Percentiles rank a stretch among this genome's conserved stretches.
These are phyloP conservation scores for Macaria notata DNA, from an alignment of 2,888 invertebrate species.

Conservation along the genomic window DNA sequence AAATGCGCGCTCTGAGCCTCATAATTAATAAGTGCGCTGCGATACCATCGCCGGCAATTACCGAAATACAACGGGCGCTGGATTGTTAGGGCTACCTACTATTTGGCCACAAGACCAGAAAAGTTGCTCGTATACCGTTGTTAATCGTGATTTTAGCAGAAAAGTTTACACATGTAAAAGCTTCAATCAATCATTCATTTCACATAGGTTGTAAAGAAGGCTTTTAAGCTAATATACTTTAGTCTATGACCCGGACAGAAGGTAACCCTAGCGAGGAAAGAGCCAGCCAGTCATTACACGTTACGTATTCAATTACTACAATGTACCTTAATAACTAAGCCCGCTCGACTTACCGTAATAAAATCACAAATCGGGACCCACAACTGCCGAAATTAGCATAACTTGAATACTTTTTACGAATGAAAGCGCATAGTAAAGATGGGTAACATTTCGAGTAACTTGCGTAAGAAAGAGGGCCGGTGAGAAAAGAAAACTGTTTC, in stretches of 20 bases:
- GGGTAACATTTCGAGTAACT: conserved; percentile 14
- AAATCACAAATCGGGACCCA: conserved; percentile 31
- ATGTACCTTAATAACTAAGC: conserved; percentile 46
- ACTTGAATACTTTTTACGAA: conserved; percentile 26
- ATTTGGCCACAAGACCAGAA: too few relatives aligned
- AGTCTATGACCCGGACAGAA: too few relatives aligned
- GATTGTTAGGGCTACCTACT: conserved; percentile 43
- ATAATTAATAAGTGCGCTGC: conserved; percentile 69
- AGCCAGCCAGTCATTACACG: conserved; percentile 47
- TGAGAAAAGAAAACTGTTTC: not conserved
- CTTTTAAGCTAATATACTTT: too few relatives aligned
- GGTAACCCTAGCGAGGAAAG: conserved; percentile 22
- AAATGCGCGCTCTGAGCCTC: conserved; percentile 68
- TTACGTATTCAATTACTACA: conserved; percentile 54
- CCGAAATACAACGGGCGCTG: conserved; percentile 54
- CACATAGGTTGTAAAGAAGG: too few relatives aligned
- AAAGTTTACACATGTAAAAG: too few relatives aligned
- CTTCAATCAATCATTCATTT: too few relatives aligned
- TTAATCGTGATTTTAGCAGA: too few relatives aligned
- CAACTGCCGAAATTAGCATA: conserved; percentile 34
- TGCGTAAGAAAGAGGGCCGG: conserved; percentile 4
- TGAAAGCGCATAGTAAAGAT: conserved; percentile 19
- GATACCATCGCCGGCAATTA: conserved; percentile 68
- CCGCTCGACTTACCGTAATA: conserved; percentile 30
- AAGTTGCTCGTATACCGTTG: too few relatives aligned